Percentiles rank a stretch among this genome's conserved stretches.
These are phyloP conservation scores for Desoria tigrina DNA, from an alignment of 2,888 invertebrate genomes.

Conservation along the genomic window DNA sequence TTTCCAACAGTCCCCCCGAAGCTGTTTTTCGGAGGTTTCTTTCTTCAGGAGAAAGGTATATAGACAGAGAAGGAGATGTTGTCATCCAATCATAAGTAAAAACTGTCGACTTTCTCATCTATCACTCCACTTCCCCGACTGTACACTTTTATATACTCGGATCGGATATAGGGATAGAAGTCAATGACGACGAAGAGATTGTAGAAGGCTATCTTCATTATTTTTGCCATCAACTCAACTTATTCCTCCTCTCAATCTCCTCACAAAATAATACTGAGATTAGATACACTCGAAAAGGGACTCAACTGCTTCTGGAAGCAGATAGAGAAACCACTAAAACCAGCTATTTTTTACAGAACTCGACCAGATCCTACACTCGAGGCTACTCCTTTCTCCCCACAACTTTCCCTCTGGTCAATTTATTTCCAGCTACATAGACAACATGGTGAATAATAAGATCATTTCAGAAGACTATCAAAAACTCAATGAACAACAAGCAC, in stretches of 20 bases:
- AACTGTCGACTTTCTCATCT: conserved; percentile 23
- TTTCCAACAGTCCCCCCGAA: not conserved
- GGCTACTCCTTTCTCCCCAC: conserved; percentile 1
- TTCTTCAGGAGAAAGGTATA: too few species aligned
- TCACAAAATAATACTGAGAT: not conserved
- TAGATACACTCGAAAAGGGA: too few species aligned
- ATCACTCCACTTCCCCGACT: conserved; percentile 11
- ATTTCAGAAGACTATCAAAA: conserved; percentile 28
- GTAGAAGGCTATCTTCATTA: conserved; percentile 18
- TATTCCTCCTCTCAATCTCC: conserved; percentile 23
- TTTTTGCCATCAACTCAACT: conserved; percentile 22
- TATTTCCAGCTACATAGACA: conserved; percentile 23
- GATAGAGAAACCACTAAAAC: too few species aligned
- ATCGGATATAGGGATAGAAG: too few species aligned
- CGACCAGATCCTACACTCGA: too few species aligned
- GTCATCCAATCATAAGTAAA: conserved; percentile 46
- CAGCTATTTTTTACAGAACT: too few species aligned
- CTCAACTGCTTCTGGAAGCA: too few species aligned
- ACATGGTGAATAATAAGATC: conserved; percentile 32
- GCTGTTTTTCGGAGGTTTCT: conserved; percentile 6
- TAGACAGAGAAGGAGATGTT: conserved; percentile 16
- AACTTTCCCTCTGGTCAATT: conserved; percentile 22
- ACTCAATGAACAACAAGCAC: conserved; percentile 6
- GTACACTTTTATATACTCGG: too few species aligned
- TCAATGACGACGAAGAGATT: too few species aligned